phyloP scores from a whole-genome alignment of 2,113 vertebrate genomes.

The Tragelaphus strepsiceros region DNA sequence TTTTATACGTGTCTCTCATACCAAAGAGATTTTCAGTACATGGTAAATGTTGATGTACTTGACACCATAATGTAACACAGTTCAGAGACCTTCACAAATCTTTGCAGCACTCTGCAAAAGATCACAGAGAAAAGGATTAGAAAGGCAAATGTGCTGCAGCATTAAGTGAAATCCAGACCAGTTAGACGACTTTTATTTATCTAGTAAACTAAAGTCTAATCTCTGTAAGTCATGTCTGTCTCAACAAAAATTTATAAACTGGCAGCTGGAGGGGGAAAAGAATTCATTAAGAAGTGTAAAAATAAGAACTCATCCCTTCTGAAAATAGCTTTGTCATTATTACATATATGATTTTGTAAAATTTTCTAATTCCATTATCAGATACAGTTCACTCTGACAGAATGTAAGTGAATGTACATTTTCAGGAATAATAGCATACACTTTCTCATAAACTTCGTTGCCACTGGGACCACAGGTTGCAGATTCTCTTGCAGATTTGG shows the following conservation, averaged over 20 bases:
- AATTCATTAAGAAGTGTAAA: background rate
- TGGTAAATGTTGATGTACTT: background rate
- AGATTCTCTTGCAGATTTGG: background rate
- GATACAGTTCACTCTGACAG: background rate
- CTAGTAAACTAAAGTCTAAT: background rate
- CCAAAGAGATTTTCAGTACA: background rate
- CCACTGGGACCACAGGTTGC: background rate
- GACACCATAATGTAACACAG: background rate
- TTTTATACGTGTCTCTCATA: background rate
- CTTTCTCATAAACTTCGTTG: background rate
- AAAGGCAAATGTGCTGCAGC: background rate
- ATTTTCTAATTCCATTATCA: background rate
- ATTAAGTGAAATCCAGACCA: background rate
- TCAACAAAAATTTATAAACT: conserved; percentile 10
- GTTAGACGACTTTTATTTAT: background rate
- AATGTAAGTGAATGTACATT: background rate
- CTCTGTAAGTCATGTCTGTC: background rate
- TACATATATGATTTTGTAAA: background rate
- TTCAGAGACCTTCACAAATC: background rate
- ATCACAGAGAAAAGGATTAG: background rate
- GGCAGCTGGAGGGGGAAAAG: background rate
- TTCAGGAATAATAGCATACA: background rate
- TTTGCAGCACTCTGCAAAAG: conserved; percentile 12
- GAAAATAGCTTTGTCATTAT: background rate
- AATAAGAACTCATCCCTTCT: background rate